These are phyloP conservation scores for Dolichoris vasculosae DNA, from an alignment of 1,140 invertebrate genomes.

Conservation along the genomic window DNA sequence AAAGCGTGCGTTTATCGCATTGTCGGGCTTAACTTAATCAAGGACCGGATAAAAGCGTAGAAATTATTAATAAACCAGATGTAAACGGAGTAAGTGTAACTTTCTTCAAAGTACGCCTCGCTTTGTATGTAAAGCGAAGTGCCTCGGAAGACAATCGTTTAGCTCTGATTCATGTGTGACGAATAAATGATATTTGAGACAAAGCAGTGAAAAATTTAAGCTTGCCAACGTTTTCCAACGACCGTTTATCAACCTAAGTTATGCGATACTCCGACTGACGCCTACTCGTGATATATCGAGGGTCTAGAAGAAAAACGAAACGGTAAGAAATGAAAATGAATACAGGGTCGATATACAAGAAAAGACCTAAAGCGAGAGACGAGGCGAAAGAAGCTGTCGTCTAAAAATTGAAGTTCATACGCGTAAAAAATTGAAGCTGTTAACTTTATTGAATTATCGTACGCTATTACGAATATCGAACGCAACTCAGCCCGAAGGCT, in stretches of 20 bases:
- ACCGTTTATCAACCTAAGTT: conserved; percentile 46
- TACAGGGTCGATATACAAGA: neutral
- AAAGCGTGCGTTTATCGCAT: neutral
- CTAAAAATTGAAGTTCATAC: conserved; percentile 10
- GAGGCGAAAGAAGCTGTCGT: neutral
- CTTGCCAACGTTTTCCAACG: conserved; percentile 25
- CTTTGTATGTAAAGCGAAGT: conserved; percentile 6
- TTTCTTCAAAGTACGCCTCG: neutral
- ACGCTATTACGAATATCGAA: neutral
- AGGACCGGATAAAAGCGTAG: neutral
- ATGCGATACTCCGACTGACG: conserved; percentile 44
- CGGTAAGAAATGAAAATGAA: conserved; percentile 8
- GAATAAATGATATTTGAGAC: conserved; percentile 41
- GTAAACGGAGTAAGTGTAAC: neutral
- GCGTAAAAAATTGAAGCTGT: neutral
- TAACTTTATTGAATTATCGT: neutral
- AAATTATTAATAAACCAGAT: neutral
- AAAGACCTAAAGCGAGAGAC: neutral
- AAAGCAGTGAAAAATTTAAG: conserved; percentile 35
- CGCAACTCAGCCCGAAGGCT: neutral
- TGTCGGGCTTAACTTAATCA: neutral
- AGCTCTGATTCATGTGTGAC: conserved; percentile 35
- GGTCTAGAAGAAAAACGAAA: conserved; percentile 31
- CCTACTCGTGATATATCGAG: conserved; percentile 44
- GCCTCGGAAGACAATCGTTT: conserved; percentile 11